Percentiles rank a stretch among this genome's conserved stretches.
phyloP scores from a whole-genome alignment of 2,888 invertebrate genomes.

The Cybosia mesomella region DNA sequence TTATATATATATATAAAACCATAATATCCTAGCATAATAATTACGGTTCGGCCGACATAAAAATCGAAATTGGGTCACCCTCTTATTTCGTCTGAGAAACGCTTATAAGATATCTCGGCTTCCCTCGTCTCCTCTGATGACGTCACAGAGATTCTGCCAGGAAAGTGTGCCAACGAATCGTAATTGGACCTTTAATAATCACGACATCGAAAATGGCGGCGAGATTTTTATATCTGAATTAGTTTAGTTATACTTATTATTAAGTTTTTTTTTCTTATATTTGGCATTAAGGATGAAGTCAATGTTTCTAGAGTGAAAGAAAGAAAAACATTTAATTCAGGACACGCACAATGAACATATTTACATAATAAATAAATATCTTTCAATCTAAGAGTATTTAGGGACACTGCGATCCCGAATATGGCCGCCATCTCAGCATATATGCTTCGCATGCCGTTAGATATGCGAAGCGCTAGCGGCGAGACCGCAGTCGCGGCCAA shows the following conservation, averaged over 20 bases:
- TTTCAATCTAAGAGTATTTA: no score
- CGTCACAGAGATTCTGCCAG: conserved; percentile 31
- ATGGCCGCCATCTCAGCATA: no score
- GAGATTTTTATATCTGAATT: conserved; percentile 9
- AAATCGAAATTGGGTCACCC: conserved; percentile 38
- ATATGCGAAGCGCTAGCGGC: no score
- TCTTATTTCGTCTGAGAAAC: conserved; percentile 27
- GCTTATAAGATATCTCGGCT: conserved; percentile 36
- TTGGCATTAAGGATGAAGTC: background rate
- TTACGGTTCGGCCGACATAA: conserved; percentile 27
- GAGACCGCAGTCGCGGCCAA: no score
- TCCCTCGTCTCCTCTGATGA: conserved; percentile 17
- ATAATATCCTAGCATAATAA: conserved; percentile 18
- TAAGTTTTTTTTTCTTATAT: background rate
- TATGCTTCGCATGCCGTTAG: no score
- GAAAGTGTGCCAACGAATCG: conserved; percentile 36
- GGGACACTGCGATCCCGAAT: no score
- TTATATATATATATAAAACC: no score
- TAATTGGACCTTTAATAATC: conserved; percentile 44
- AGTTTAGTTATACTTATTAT: conserved; percentile 2
- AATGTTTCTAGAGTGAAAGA: background rate
- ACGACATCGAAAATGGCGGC: conserved; percentile 18
- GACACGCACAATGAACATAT: no score
- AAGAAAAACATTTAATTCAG: no score
- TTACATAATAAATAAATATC: no score